phyloP scores from a whole-genome alignment of 2,797 vertebrate genomes.

The Propithecus deckenii region DNA sequence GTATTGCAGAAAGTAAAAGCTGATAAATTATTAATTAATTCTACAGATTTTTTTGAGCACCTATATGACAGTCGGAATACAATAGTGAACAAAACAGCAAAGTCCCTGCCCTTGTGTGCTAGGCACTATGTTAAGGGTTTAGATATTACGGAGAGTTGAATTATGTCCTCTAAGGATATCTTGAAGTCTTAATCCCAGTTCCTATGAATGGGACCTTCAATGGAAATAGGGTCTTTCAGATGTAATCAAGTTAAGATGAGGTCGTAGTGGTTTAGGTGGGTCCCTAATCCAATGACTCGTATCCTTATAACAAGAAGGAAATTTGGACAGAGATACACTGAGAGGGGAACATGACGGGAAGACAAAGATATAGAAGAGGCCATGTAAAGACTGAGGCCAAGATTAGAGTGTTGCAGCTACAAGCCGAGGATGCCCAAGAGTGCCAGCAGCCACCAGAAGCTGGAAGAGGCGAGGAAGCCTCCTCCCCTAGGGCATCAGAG shows the following conservation, averaged over 20 bases:
- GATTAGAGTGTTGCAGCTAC: rapidly evolving
- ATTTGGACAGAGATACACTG: neutral
- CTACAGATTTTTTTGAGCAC: neutral
- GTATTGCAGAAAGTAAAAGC: neutral
- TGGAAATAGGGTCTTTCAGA: neutral
- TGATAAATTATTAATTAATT: neutral
- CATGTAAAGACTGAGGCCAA: neutral
- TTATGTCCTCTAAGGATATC: neutral
- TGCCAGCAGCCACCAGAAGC: neutral
- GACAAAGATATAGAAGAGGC: too few relatives aligned
- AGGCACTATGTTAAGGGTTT: neutral
- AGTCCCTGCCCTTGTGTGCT: neutral
- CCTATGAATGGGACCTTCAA: neutral
- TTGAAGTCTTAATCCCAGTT: neutral
- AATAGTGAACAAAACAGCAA: neutral
- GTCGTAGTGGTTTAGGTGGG: neutral
- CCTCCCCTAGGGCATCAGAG: rapidly evolving
- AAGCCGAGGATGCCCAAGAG: too few relatives aligned
- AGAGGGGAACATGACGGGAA: neutral
- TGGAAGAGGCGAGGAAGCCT: neutral
- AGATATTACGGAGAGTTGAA: neutral
- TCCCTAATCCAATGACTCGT: neutral
- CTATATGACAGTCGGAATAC: rapidly evolving
- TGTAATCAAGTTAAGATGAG: neutral
- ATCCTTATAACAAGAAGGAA: neutral